Conservation (phyloP, 2,113 vertebrate genomes). For the Apistogramma diplotaenia region DNA sequence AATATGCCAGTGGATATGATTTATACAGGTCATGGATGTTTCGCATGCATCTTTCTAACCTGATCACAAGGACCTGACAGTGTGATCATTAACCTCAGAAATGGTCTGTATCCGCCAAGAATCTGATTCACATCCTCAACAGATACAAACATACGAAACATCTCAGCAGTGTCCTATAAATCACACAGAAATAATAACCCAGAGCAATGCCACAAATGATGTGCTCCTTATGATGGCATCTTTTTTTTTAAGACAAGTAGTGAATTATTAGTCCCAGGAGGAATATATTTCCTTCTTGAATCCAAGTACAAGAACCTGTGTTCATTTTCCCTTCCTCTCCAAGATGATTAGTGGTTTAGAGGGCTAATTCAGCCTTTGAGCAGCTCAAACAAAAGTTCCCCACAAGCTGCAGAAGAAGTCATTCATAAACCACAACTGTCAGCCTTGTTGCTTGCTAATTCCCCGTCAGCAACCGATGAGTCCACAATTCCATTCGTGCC, state of each 20-base stretch:
- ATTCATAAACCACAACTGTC: conserved; percentile 54
- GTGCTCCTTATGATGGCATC: conserved; percentile 17
- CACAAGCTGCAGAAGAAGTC: conserved; percentile 47
- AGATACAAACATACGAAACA: background rate
- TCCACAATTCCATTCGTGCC: background rate
- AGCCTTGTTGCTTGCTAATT: conserved; percentile 45
- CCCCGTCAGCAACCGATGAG: conserved; percentile 48
- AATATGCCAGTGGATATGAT: conserved; percentile 54
- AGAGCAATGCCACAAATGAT: conserved; percentile 21
- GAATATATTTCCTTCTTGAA: conserved; percentile 34
- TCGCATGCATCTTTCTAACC: conserved; percentile 45
- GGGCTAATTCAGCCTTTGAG: conserved; percentile 72
- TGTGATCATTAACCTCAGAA: conserved; percentile 44
- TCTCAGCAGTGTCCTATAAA: background rate
- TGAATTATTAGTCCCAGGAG: conserved; percentile 37
- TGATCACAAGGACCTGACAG: conserved; percentile 42
- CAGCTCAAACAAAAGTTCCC: conserved; percentile 65
- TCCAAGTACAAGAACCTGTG: conserved; percentile 36
- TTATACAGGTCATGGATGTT: conserved; percentile 45
- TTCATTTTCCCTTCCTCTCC: conserved; percentile 66
- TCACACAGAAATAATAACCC: conserved; percentile 28
- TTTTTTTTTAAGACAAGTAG: conserved; percentile 14
- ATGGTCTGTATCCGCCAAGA: background rate
- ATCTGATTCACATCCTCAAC: conserved; percentile 8
- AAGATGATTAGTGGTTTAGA: conserved; percentile 77